Base-by-base conservation (phyloP, 2,113 vertebrate genomes). In the Cephalopterus ornatus region DNA sequence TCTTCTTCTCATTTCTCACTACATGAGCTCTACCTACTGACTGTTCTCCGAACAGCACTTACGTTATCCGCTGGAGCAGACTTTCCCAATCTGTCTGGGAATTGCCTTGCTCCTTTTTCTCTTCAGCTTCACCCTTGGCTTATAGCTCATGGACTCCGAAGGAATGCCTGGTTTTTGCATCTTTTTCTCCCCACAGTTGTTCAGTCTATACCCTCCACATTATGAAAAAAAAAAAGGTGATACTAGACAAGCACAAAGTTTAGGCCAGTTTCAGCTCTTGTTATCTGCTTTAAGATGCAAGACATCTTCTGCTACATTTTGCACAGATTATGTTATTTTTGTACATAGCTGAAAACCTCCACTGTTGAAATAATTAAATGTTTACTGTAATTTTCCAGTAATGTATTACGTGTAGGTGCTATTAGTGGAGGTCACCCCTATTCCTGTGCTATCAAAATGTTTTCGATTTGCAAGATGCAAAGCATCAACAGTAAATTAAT, bases 1-100 rank as follows among this genome's bases (percentile, higher is more conserved):
- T 42, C 39, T 70, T 37, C 23, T 58, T 26, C 41, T 91, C n/a
- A 6, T 85, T 93, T 46, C 73, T 79, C 21, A 13, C 63, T 89
- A 17, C 89, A 0, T 62, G 93, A 96, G 95, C 95, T 95, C 97
- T 97, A 93, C 84, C 97, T 97, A 49, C 92, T 89, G 97, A 76
- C 91, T 16, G 1, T 73, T 94, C 58, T 93, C 16, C 2, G 79
- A 95, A 94, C 66, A 96, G 70, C 90, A 94, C 3, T 5, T 2
- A 5, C 12, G 24, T 19, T 15, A 71, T n/a, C 30, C 0, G 1
- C 35, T 41, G 58, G 46, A 65, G 50, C 55, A 42, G 56, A 22
- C 32, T 56, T 72, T 82, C 39, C 35, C 49, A 27, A 39, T 41
- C 18, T 2, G 3, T 3, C 47, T 55, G 68, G 24, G 65, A 44